Conservation (phyloP, 2,113 vertebrate genomes). For the Notothenia rossii region DNA sequence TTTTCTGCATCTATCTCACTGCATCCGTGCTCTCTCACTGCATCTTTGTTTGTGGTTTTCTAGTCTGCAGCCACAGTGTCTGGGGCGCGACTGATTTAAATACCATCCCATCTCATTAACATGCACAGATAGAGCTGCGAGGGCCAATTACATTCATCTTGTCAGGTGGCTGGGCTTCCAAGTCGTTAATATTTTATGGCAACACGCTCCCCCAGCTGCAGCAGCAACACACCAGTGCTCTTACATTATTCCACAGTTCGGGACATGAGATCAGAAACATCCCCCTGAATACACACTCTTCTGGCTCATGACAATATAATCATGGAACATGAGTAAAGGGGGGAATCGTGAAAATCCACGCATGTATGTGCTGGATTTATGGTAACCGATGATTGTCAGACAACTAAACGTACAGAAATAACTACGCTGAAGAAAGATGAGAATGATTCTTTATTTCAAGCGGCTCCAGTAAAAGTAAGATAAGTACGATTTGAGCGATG, state of each 20-base stretch:
- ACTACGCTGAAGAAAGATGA: slow-evolving; percentile 13
- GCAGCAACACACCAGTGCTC: slow-evolving; percentile 78
- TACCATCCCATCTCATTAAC: slow-evolving; percentile 86
- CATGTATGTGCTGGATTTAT: slow-evolving; percentile 58
- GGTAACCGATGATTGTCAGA: slow-evolving; percentile 60
- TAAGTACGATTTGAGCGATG: background rate
- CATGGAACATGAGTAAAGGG: slow-evolving; percentile 69
- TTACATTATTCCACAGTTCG: slow-evolving; percentile 80
- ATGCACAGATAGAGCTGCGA: slow-evolving; percentile 85
- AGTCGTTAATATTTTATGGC: slow-evolving; percentile 87
- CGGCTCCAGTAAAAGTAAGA: background rate
- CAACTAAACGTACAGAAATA: slow-evolving; percentile 37
- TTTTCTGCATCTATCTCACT: slow-evolving; percentile 71
- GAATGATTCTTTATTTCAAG: slow-evolving; percentile 11
- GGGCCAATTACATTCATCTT: slow-evolving; percentile 88
- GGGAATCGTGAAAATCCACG: slow-evolving; percentile 51
- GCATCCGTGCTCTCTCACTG: slow-evolving; percentile 66
- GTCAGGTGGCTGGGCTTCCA: slow-evolving; percentile 82
- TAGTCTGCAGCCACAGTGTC: slow-evolving; percentile 71
- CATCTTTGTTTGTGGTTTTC: slow-evolving; percentile 80
- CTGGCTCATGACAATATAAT: slow-evolving; percentile 76
- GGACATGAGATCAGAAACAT: slow-evolving; percentile 73
- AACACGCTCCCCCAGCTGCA: slow-evolving; percentile 78
- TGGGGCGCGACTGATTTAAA: slow-evolving; percentile 82
- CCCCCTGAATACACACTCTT: slow-evolving; percentile 71